Base-by-base conservation (phyloP, 2,888 invertebrate genomes). In the Eustalomyia histrio region DNA sequence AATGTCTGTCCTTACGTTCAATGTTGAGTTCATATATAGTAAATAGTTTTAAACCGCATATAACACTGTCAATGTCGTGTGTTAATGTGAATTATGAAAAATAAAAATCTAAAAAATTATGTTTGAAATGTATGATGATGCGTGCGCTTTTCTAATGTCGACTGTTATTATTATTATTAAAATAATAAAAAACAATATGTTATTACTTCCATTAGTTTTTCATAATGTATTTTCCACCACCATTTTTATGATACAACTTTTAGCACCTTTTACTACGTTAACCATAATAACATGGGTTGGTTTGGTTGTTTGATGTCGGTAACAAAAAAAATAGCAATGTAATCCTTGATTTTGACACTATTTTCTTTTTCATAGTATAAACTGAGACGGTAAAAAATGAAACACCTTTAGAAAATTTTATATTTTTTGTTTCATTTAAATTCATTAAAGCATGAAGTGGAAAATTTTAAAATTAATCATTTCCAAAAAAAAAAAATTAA, bases 341-440 rank as follows among this genome's bases (percentile, higher is more conserved):
- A 65, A 80, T 80, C 76, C 76, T 73, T 64, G 68, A 76, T 80
- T 80, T 80, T 80, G 64, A 76, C 69, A 76, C 58, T 17, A 74
- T 72, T 78, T 64, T 21, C 2, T 33, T 9, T 57, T 58, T 29
- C 1, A 29, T 29, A 6, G 3, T 29, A 29, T 18, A n/a, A 14
- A 47, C n/a, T 47, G 43, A 12, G n/a, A 47, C 43, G 16, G 14
- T n/a, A 39, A 12, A n/a, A 47, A 14, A 29, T 29, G 7, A 47
- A 47, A 47, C 43, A 47, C 43, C 43, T 47, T 47, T 47, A n/a
- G 43, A 47, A 47, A n/a, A n/a, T 47, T n/a, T 14, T 43, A 10
- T 1, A 14, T 47, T n/a, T 5, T 1, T 47, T 47, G 2, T 39
- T 12, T 39, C 5, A n/a, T n/a, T n/a, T 5, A 47, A n/a, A n/a